Percentiles rank a stretch among this genome's conserved stretches.
Evolutionary conservation across 2,113 vertebrate species (phyloP).

Genomic region (Choloepus hoffmanni): DNA sequence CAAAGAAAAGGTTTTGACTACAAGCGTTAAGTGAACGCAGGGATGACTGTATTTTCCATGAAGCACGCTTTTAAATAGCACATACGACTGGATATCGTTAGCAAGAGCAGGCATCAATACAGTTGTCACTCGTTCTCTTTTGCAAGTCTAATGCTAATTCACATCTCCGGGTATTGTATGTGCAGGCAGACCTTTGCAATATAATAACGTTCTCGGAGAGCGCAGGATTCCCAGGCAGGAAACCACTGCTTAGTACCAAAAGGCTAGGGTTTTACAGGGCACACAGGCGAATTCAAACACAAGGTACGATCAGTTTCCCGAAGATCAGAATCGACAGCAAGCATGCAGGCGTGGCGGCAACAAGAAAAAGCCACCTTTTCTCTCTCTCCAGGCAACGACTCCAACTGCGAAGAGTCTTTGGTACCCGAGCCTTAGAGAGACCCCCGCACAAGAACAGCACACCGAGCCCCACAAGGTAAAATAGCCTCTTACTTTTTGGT

Average conservation of each 20-base stretch:
- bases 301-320: constrained; percentile 67
- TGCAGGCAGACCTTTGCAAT: constrained; percentile 59
- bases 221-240: constrained; percentile 60
- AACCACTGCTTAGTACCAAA: constrained; percentile 45
- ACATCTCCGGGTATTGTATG: constrained; percentile 62
- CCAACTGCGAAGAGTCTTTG: constrained; percentile 55
- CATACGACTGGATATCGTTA: constrained; percentile 74
- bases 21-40: constrained; percentile 66
- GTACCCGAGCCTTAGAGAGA: constrained; percentile 74
- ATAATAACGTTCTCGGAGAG: constrained; percentile 58
- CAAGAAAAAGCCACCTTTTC: constrained; percentile 76
- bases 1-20: constrained; percentile 80
- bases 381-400: constrained; percentile 80
- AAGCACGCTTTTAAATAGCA: constrained; percentile 73
- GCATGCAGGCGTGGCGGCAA: constrained; percentile 85
- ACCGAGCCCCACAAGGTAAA: constrained; percentile 84
- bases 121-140: constrained; percentile 84
- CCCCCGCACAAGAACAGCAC: constrained; percentile 81
- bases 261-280: constrained; percentile 33
- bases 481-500: constrained; percentile 97
- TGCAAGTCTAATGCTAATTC: constrained; percentile 81
- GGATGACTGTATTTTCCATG: constrained; percentile 72
- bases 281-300: constrained; percentile 58
- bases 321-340: constrained; percentile 78
- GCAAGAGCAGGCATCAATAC: constrained; percentile 81